Evolutionary conservation across 2,888 invertebrate species (phyloP).

Genomic region (Hanleya hanleyi): DNA sequence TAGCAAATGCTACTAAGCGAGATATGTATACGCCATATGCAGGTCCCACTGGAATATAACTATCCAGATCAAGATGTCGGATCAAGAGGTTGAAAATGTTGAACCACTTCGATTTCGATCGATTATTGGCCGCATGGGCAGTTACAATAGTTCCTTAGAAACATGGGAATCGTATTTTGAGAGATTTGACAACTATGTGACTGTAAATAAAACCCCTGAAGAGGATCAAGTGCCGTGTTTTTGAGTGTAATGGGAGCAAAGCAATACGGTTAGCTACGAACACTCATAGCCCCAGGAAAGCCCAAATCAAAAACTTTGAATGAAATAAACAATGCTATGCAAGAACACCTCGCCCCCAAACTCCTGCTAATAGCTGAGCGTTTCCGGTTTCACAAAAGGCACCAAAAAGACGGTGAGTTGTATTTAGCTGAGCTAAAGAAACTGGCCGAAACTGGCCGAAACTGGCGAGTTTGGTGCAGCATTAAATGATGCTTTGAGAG

Average conservation of each 20-base stretch:
- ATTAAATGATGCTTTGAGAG: conserved; percentile 31
- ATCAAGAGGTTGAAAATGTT: no score
- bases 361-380: conserved; percentile 33
- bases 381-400: conserved; percentile 17
- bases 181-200: conserved; percentile 32
- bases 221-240: conserved; percentile 31
- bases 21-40: no score
- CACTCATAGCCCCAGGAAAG: conserved; percentile 26
- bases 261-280: conserved; percentile 21
- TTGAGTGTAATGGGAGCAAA: conserved; percentile 34
- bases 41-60: no score
- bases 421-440: conserved; percentile 30
- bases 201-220: conserved; percentile 24
- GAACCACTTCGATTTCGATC: no score
- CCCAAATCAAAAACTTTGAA: conserved; percentile 30
- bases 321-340: conserved; percentile 19
- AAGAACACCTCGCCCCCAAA: conserved; percentile 28
- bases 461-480: conserved; percentile 27
- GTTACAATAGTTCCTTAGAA: conserved; percentile 2
- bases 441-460: conserved; percentile 26
- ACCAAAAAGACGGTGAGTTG: conserved; percentile 9
- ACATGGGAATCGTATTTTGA: conserved; percentile 33
- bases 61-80: no score
- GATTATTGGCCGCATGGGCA: conserved; percentile 4
- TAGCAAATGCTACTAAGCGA: no score